Evolutionary conservation across 2,797 vertebrate genomes (phyloP).

Genomic region (Cephalopachus bancanus): DNA sequence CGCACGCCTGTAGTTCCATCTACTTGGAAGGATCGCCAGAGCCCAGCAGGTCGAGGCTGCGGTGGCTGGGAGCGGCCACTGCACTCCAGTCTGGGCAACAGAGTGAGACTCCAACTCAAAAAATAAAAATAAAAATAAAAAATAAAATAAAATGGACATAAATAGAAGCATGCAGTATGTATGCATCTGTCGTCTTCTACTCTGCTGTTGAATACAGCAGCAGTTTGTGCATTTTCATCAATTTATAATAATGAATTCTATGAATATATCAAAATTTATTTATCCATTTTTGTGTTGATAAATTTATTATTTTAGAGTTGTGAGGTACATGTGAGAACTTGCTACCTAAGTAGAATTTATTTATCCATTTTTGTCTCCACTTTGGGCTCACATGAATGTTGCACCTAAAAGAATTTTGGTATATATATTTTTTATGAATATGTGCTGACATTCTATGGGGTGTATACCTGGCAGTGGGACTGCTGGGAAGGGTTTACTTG

Average conservation of each 20-base stretch:
- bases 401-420: not conserved
- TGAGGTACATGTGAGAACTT: too few species aligned
- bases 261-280: not conserved
- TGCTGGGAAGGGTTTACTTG: not conserved
- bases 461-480: not conserved
- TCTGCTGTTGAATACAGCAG: not conserved
- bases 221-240: not conserved
- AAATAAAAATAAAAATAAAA: not conserved
- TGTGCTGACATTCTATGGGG: fast-evolving
- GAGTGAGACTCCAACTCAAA: not conserved
- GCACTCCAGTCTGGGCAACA: not conserved
- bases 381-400: not conserved
- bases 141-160: not conserved
- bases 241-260: not conserved
- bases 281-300: too few species aligned
- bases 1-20: not conserved
- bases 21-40: not conserved
- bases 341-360: not conserved
- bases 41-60: fast-evolving
- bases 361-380: not conserved
- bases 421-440: not conserved
- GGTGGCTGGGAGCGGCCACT: fast-evolving
- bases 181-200: not conserved
- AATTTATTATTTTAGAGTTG: too few species aligned
- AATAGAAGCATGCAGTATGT: not conserved